These are phyloP conservation scores for Dexiosoma caninum DNA, from an alignment of 2,888 invertebrate genomes.

Conservation along the genomic window DNA sequence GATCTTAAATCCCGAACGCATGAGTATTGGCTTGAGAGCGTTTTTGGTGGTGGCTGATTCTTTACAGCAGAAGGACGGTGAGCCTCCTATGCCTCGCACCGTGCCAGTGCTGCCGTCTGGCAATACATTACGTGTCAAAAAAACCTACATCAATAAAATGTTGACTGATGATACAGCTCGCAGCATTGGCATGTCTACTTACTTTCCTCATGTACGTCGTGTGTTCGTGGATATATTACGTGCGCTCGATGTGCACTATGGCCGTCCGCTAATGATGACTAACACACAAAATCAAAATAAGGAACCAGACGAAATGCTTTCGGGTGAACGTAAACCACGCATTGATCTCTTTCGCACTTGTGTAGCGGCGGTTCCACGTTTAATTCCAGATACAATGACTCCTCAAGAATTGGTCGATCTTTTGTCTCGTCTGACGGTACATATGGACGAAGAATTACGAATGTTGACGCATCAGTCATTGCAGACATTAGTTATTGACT, in stretches of 20 bases:
- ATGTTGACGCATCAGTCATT: constrained; percentile 95
- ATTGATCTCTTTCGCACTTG: constrained; percentile 99
- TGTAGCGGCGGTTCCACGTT: constrained; percentile 97
- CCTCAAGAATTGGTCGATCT: constrained; percentile 96
- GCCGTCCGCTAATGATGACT: constrained; percentile 97
- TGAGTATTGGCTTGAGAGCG: constrained; percentile 98
- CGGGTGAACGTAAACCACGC: constrained; percentile 97
- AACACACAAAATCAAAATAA: constrained; percentile 97
- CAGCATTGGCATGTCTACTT: constrained; percentile 97
- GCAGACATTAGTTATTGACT: constrained; percentile 96
- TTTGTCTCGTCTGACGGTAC: constrained; percentile 94
- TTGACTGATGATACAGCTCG: constrained; percentile 97
- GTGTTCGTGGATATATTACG: constrained; percentile 97
- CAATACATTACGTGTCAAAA: constrained; percentile 94
- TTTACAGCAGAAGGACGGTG: constrained; percentile 98
- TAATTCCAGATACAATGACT: constrained; percentile 98
- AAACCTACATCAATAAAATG: constrained; percentile 97
- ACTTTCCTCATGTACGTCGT: constrained; percentile 96
- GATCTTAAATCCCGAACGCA: constrained; percentile 94
- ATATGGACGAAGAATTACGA: constrained; percentile 98
- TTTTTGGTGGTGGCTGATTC: constrained; percentile 99
- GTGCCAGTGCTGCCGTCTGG: constrained; percentile 97
- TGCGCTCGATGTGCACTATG: constrained; percentile 96
- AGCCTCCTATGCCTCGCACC: constrained; percentile 98
- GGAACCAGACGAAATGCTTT: constrained; percentile 93